phyloP scores from a whole-genome alignment of 1,140 invertebrate genomes.

The Papilio polyxenes region DNA sequence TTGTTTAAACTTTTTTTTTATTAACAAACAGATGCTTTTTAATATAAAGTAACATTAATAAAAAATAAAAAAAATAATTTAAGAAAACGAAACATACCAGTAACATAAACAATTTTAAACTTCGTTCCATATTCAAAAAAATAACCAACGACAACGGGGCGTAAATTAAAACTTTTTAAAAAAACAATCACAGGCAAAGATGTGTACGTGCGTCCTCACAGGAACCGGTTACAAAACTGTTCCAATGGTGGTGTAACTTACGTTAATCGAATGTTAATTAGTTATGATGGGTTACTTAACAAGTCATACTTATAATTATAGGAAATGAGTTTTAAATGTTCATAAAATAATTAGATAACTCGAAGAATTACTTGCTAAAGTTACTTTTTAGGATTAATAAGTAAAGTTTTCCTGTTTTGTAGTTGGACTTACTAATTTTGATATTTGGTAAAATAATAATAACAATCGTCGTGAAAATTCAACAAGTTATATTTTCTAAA shows the following conservation, averaged over 20 bases:
- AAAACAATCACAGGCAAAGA: conserved; percentile 30
- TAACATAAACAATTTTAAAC: conserved; percentile 48
- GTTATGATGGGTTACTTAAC: conserved; percentile 47
- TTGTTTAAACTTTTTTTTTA: not conserved
- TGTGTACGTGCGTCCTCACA: conserved; percentile 48
- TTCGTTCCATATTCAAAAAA: conserved; percentile 51
- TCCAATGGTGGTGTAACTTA: conserved; percentile 46
- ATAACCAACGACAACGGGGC: not conserved
- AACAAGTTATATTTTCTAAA: too few species aligned
- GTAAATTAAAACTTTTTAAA: conserved; percentile 39
- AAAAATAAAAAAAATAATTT: not conserved
- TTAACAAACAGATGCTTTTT: not conserved
- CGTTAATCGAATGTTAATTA: conserved; percentile 55
- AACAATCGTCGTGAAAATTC: too few species aligned
- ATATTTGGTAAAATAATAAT: not conserved
- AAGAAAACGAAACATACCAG: conserved; percentile 44
- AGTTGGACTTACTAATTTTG: not conserved
- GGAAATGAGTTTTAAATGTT: not conserved
- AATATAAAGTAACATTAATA: not conserved
- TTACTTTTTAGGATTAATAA: not conserved
- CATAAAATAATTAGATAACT: not conserved
- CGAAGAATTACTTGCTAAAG: not conserved
- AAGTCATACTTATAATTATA: conserved; percentile 5
- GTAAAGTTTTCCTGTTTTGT: not conserved
- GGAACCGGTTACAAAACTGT: conserved; percentile 58